phyloP scores from a whole-genome alignment of 2,888 invertebrate species.

The Scelioninae gen. 1 region DNA sequence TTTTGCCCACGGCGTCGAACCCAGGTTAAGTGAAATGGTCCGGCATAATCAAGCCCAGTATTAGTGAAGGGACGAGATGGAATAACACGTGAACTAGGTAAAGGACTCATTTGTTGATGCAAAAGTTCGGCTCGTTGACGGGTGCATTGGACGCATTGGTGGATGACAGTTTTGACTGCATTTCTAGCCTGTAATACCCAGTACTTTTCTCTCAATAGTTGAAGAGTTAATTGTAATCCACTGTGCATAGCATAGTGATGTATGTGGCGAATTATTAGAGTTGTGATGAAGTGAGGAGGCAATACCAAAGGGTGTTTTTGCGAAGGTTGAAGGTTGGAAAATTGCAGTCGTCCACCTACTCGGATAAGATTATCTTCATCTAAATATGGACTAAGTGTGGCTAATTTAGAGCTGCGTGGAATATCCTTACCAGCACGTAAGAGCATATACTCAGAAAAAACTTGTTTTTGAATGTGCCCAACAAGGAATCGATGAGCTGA shows the following conservation, averaged over 20 bases:
- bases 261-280: background rate
- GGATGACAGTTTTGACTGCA: background rate
- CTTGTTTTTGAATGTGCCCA: background rate
- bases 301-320: background rate
- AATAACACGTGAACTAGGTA: background rate
- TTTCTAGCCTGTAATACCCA: background rate
- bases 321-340: background rate
- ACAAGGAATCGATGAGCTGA: background rate
- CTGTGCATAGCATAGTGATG: background rate
- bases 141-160: background rate
- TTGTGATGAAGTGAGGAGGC: background rate
- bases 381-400: background rate
- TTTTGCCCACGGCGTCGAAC: too few species aligned
- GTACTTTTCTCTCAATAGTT: background rate
- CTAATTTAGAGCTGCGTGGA: background rate
- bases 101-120: background rate
- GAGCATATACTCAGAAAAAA: too few species aligned
- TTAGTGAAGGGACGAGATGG: background rate
- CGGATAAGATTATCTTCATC: background rate
- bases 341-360: background rate
- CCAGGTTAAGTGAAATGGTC: background rate
- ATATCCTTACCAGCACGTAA: too few species aligned
- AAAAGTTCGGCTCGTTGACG: background rate
- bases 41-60: background rate
- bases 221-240: background rate